Conservation (phyloP, 2,113 vertebrate species). For the Erythrocercus mccallii region DNA sequence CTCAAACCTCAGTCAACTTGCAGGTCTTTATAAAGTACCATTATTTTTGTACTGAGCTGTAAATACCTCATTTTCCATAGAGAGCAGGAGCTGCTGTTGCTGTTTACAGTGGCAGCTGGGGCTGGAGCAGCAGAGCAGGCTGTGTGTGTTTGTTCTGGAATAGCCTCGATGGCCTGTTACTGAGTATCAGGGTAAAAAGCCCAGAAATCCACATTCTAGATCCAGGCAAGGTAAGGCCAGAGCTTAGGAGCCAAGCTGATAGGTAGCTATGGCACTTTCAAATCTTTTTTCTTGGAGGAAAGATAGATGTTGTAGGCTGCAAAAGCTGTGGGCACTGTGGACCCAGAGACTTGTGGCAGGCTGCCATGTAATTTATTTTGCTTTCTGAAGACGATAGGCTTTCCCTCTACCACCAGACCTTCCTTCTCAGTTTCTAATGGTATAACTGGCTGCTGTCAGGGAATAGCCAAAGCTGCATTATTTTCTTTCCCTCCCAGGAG, state of each 20-base stretch:
- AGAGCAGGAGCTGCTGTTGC: background rate
- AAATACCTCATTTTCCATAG: background rate
- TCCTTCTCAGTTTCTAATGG: background rate
- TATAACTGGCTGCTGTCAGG: background rate
- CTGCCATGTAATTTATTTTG: background rate
- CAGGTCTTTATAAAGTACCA: background rate
- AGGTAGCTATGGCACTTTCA: background rate
- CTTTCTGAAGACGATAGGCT: background rate
- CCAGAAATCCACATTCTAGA: background rate
- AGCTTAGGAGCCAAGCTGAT: background rate
- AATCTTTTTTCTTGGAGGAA: background rate
- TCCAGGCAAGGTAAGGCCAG: background rate
- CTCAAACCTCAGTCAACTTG: background rate
- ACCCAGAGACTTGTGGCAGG: background rate
- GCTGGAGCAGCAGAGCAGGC: background rate
- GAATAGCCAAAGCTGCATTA: background rate
- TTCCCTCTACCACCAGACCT: background rate
- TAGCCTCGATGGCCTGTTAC: rapidly evolving
- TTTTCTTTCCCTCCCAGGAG: background rate
- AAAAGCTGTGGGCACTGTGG: background rate
- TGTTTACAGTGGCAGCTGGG: background rate
- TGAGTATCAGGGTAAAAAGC: background rate
- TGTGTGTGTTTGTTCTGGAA: background rate
- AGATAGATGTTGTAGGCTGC: background rate
- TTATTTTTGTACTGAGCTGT: background rate